These are phyloP conservation scores for Epicauta chinensis DNA, from an alignment of 1,140 invertebrate genomes.

Conservation along the genomic window DNA sequence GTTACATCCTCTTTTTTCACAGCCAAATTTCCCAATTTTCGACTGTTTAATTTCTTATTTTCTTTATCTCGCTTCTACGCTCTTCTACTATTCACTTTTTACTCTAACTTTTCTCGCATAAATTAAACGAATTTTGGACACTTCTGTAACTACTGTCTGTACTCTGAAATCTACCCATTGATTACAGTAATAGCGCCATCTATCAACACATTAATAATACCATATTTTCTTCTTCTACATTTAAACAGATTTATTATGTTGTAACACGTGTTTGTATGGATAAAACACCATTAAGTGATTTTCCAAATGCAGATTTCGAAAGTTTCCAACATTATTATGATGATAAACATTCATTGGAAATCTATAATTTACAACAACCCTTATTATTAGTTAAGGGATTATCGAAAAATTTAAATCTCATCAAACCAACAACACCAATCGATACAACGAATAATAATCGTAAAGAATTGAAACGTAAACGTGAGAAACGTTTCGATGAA, in stretches of 20 bases:
- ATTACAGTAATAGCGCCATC: background rate
- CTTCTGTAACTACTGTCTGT: too few species aligned
- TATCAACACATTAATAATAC: background rate
- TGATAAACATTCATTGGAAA: constrained; percentile 66
- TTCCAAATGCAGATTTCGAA: constrained; percentile 68
- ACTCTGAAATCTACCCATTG: too few species aligned
- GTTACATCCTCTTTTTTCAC: too few species aligned
- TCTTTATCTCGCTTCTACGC: too few species aligned
- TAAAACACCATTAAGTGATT: constrained; percentile 68
- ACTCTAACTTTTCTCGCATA: too few species aligned
- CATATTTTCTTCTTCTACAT: constrained; percentile 1
- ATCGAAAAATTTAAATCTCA: constrained; percentile 65
- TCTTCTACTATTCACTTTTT: too few species aligned
- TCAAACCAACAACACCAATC: constrained; percentile 25
- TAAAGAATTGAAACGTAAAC: constrained; percentile 40
- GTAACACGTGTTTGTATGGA: constrained; percentile 78
- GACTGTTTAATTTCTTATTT: too few species aligned
- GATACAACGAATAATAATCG: constrained; percentile 11
- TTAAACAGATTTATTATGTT: constrained; percentile 56
- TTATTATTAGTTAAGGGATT: constrained; percentile 86
- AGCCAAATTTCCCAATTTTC: too few species aligned
- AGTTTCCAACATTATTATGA: constrained; percentile 79
- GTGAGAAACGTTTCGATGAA: constrained; percentile 47
- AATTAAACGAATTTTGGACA: too few species aligned
- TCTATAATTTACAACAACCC: constrained; percentile 69